A percentile compares a stretch with the other conserved stretches of the same genome.
Conservation (phyloP, 2,888 invertebrate species). For the Strigamia transsilvanica region DNA sequence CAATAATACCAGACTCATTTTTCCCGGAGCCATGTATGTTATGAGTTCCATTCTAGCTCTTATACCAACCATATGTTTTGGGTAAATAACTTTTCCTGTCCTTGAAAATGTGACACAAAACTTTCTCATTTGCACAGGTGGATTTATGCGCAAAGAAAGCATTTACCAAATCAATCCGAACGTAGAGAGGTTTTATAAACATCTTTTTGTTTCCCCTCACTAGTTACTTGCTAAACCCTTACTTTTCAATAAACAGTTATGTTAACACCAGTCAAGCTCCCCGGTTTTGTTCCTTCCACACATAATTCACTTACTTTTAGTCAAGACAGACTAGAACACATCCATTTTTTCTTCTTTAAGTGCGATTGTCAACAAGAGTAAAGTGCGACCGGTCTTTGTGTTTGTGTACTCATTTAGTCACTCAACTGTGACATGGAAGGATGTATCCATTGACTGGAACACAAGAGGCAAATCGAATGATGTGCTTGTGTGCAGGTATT, state of each 20-base stretch:
- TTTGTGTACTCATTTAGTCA: not conserved
- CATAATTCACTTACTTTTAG: no score
- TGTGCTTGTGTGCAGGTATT: no score
- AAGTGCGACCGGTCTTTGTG: not conserved
- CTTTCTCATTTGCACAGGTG: not conserved
- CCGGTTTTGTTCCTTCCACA: no score
- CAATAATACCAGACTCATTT: conserved; percentile 68
- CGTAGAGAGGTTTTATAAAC: not conserved
- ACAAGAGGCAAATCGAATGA: no score
- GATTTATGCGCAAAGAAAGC: not conserved
- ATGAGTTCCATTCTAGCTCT: conserved; percentile 59
- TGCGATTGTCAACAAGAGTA: no score
- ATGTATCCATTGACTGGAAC: not conserved
- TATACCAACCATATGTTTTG: not conserved
- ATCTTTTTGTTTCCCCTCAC: no score
- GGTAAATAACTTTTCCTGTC: not conserved
- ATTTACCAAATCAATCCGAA: not conserved
- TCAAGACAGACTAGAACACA: no score
- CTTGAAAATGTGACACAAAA: not conserved
- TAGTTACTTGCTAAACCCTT: no score
- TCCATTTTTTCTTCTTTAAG: no score
- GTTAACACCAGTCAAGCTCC: no score
- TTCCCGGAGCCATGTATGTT: conserved; percentile 71
- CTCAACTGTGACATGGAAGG: not conserved
- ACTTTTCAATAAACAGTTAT: no score